A percentile compares a stretch with the other conserved stretches of the same genome.
Conservation (phyloP, 2,888 invertebrate species). For the Drosophila kokeensis region DNA sequence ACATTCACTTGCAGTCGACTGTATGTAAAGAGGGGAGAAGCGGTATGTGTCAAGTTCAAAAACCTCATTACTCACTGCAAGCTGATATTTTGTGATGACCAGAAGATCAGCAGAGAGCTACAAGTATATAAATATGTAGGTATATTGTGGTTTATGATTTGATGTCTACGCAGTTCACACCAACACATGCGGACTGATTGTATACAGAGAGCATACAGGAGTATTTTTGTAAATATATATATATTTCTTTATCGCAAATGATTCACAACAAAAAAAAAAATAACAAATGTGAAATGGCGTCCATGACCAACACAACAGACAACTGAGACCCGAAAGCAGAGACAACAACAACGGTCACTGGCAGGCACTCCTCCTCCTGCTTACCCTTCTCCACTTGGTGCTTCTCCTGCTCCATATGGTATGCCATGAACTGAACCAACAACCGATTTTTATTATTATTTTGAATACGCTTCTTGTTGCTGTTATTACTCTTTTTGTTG, state of each 20-base stretch:
- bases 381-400: conserved; percentile 3
- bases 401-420: conserved; percentile 51
- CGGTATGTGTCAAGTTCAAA: conserved; percentile 53
- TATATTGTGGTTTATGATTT: conserved; percentile 70
- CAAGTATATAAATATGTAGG: conserved; percentile 24
- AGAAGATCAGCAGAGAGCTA: conserved; percentile 13
- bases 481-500: conserved; percentile 66
- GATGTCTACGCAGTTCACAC: conserved; percentile 35
- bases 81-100: conserved; percentile 42
- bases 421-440: conserved; percentile 66
- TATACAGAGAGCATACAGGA: not conserved
- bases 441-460: conserved; percentile 79
- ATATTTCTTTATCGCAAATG: conserved; percentile 74
- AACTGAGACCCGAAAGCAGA: conserved; percentile 49
- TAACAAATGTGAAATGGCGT: conserved; percentile 72
- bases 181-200: conserved; percentile 7
- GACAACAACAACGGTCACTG: conserved; percentile 58
- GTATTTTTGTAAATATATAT: conserved; percentile 18
- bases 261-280: conserved; percentile 62
- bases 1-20: conserved; percentile 6
- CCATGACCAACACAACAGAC: conserved; percentile 77
- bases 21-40: not conserved
- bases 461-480: conserved; percentile 76
- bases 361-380: conserved; percentile 19
- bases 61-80: conserved; percentile 60